Base-by-base conservation (phyloP, 2,797 vertebrate genomes). In the Caiman crocodilus region DNA sequence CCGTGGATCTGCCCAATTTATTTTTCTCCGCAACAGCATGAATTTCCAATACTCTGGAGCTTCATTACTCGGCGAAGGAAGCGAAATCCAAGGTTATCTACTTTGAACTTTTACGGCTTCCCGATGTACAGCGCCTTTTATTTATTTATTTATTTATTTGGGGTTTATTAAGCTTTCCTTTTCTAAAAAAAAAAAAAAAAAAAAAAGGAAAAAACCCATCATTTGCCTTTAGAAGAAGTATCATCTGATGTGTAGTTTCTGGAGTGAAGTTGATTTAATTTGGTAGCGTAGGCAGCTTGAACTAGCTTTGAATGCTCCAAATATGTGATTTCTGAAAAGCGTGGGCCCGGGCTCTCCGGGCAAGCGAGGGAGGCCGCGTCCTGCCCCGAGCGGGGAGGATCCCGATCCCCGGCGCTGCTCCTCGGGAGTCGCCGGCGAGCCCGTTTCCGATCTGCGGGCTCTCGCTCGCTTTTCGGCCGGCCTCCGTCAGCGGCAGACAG, bases 121-220 rank as follows among this genome's bases (percentile, higher is more conserved):
- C 87, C 83, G 77, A 95, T 91, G 87, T 94, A 84, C 32, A 56
- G 25, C 79, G 55, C 85, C 81, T 88, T 93, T 94, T 96, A 88
- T 97, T 95, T 96, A 95, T 93, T 94, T 96, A 88, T 97, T 95
- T 96, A 95, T 96, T 93, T 96, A 90, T 93, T 94, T 92, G 92
- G 83, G 84, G 80, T 89, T 95, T 96, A 89, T 96, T 94, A 89
- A 94, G 85, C 75, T 56, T 91, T 87, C 35, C 13, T 21, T 17
- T 69, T 28, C 79, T 59, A 26, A 21, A 17, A 7, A 69, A 93
- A 80, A 80, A 14, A 74, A 83, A 21, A n/a, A 67, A 67, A 32
- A 50, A 28, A 35, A 35, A 35, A 5, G 5, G 35, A 35, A 35
- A 35, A 35, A 35, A 35, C 35, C 35, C 42, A 42, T 42, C 23